Base-by-base conservation (phyloP, 2,888 invertebrate species). In the Parelbella ahira region DNA sequence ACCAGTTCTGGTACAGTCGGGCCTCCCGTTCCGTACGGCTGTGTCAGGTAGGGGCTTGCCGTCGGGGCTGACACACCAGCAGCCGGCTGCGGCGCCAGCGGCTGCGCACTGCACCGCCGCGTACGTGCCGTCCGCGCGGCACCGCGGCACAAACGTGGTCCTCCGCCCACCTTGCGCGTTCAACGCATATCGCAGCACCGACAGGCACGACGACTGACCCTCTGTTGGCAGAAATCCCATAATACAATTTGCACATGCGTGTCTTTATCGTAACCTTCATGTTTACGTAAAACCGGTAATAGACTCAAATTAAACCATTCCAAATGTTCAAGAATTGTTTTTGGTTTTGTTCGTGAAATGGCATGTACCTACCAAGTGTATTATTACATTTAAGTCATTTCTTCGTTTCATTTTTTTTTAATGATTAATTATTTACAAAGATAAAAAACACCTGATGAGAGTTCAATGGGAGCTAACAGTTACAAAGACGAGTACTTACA, bases 61-160 rank as follows among this genome's bases (percentile, higher is more conserved):
- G 53, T 93, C 91, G 6, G 92, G 91, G 1, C 94, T 94, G 46
- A 96, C 97, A 72, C 97, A 98, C 97, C 97, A 97, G 83, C 97
- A 97, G 65, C 91, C 91, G 1, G 94, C 92, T 3, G 93, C 92
- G 39, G 91, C 91, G 2, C 93, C 92, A 37, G 92, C 91, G 7
- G 88, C 86, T 61, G 94, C 92, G 68, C 97, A 97, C 81, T 97
- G 97, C 44, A 95, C 92, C 4, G 94, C 91, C 1, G 94, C 93
- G 73, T 94, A 97, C 1, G 91, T 92, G 7, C 97, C 97, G 68
- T 97, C 96, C 1, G 89, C 87, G 37, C 93, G 91, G 71, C 97
- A 97, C 29, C 90, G 90, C 1, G 97, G 96, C 47, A 93, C 90
- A 65, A 93, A 93, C 42, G 84, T 77, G 4, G 89, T 88, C 49